These are phyloP conservation scores for Gobius niger DNA, from an alignment of 2,113 vertebrate genomes.

Conservation along the genomic window DNA sequence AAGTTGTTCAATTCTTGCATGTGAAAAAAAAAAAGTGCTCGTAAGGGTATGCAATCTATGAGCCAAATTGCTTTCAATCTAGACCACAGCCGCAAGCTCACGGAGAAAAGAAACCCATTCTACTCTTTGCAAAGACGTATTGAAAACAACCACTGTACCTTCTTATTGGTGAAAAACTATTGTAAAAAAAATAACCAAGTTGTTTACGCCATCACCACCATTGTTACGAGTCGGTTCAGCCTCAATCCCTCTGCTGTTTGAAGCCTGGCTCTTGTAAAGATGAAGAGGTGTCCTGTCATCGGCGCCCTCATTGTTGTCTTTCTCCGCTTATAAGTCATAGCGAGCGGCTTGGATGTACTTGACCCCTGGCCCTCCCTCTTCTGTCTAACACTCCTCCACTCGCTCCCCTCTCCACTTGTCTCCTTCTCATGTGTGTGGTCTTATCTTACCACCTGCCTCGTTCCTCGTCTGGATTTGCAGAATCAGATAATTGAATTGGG, in stretches of 20 bases:
- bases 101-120: too few species aligned
- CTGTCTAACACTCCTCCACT: slow-evolving; percentile 55
- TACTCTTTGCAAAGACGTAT: too few species aligned
- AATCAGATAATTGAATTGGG: slow-evolving; percentile 33
- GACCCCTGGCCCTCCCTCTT: slow-evolving; percentile 64
- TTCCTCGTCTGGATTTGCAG: slow-evolving; percentile 22
- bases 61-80: too few species aligned
- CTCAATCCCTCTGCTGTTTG: slow-evolving; percentile 14
- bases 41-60: too few species aligned
- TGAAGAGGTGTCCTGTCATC: slow-evolving; percentile 40
- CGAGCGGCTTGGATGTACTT: slow-evolving; percentile 70
- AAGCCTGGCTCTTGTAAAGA: slow-evolving; percentile 35
- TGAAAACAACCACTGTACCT: too few species aligned
- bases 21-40: too few species aligned
- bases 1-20: background rate
- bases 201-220: background rate
- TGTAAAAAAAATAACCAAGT: too few species aligned
- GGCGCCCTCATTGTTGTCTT: slow-evolving; percentile 56
- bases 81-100: too few species aligned
- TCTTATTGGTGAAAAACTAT: too few species aligned
- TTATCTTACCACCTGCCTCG: slow-evolving; percentile 41
- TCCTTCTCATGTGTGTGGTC: slow-evolving; percentile 53
- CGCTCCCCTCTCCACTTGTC: slow-evolving; percentile 32
- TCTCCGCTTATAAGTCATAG: slow-evolving; percentile 63
- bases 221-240: background rate